These are phyloP conservation scores for Microctenopoma steveboyesi DNA, from an alignment of 2,797 vertebrate species.

Conservation along the genomic window DNA sequence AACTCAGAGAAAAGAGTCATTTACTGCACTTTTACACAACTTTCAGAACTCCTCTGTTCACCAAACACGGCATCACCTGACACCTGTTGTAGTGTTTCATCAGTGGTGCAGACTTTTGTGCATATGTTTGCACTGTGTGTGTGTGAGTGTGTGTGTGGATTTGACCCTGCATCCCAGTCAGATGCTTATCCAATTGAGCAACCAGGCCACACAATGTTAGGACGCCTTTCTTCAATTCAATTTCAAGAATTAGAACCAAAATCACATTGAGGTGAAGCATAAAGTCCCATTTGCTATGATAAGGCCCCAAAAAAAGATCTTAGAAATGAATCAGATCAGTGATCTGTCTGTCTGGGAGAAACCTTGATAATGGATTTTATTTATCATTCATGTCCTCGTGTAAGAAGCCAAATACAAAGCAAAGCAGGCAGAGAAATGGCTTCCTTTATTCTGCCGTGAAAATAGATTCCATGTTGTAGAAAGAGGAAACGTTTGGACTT, in stretches of 20 bases:
- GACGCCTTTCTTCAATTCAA: no score
- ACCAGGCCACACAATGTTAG: not conserved
- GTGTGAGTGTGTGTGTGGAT: not conserved
- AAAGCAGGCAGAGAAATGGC: not conserved
- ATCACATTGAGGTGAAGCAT: not conserved
- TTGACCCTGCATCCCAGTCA: no score
- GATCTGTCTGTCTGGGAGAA: constrained; percentile 28
- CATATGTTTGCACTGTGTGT: not conserved
- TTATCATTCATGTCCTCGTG: constrained; percentile 10
- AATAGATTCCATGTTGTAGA: not conserved
- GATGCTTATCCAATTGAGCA: no score
- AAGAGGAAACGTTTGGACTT: constrained; percentile 5
- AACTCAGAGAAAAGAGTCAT: not conserved
- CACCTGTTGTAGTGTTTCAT: not conserved
- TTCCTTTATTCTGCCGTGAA: constrained; percentile 13
- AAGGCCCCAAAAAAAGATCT: constrained; percentile 12
- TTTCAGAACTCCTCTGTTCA: not conserved
- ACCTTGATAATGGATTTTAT: constrained; percentile 27
- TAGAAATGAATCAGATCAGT: constrained; percentile 25
- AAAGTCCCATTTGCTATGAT: not conserved
- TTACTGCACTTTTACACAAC: not conserved
- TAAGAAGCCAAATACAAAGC: constrained; percentile 7
- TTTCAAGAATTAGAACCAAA: not conserved
- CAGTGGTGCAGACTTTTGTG: not conserved
- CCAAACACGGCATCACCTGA: not conserved